Conservation (phyloP, 2,797 vertebrate species). For the Chelonia mydas region DNA sequence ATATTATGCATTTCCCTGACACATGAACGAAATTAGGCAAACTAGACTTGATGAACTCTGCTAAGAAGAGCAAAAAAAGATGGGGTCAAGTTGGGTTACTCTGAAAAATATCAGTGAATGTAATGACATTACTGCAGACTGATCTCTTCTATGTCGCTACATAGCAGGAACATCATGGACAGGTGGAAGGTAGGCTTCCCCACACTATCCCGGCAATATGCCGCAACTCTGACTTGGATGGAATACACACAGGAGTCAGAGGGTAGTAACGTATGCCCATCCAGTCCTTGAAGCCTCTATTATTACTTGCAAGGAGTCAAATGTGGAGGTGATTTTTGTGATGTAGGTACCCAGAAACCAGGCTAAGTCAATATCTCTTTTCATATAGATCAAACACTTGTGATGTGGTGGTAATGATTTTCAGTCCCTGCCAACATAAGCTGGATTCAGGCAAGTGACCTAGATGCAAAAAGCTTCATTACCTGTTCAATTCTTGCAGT, state of each 20-base stretch:
- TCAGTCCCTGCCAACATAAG: neutral
- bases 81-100: neutral
- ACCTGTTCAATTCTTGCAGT: neutral
- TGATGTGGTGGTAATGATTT: neutral
- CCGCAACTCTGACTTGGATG: neutral
- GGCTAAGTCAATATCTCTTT: neutral
- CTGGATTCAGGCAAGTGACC: neutral
- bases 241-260: neutral
- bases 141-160: neutral
- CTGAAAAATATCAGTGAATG: neutral
- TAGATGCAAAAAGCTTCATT: neutral
- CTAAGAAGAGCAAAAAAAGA: neutral
- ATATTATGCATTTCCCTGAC: neutral
- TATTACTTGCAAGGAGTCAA: neutral
- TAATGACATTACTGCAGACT: neutral
- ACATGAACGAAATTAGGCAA: neutral
- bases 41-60: neutral
- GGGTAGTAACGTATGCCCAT: neutral
- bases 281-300: neutral
- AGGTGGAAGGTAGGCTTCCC: neutral
- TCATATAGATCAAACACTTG: neutral
- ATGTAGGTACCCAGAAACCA: neutral
- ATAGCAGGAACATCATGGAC: neutral
- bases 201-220: neutral
- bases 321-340: neutral